A percentile compares a stretch with the other conserved stretches of the same genome.
These are phyloP conservation scores for Oceanodroma leucorhoa DNA, from an alignment of 2,797 vertebrate genomes.

Conservation along the genomic window DNA sequence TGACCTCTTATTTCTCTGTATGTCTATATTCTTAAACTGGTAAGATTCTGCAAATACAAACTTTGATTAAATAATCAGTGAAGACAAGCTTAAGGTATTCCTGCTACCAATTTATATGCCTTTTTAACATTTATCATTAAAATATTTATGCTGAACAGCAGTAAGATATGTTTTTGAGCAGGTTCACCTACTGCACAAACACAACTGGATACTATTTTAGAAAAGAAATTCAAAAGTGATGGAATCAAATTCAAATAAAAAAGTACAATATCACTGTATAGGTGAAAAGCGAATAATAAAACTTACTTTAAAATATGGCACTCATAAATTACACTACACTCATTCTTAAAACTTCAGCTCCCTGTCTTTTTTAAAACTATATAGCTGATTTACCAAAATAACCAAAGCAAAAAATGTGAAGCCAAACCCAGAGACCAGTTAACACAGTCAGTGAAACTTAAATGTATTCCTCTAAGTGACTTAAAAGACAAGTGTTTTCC, in stretches of 20 bases:
- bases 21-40: neutral
- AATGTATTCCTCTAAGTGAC: neutral
- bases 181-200: neutral
- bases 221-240: neutral
- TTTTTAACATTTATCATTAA: neutral
- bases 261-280: neutral
- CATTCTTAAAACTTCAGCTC: neutral
- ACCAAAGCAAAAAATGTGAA: neutral
- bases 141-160: neutral
- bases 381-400: neutral
- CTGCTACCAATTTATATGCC: neutral
- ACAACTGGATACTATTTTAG: neutral
- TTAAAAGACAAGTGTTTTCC: neutral
- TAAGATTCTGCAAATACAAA: neutral
- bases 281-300: neutral
- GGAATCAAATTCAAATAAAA: neutral
- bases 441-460: neutral
- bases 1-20: neutral
- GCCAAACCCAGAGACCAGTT: neutral
- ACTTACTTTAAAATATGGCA: neutral
- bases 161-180: neutral
- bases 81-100: neutral
- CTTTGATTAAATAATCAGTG: neutral
- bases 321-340: neutral
- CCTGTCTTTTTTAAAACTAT: neutral